Percentiles rank a stretch among this genome's conserved stretches.
Conservation (phyloP, 2,888 invertebrate genomes). For the Achlya flavicornis region DNA sequence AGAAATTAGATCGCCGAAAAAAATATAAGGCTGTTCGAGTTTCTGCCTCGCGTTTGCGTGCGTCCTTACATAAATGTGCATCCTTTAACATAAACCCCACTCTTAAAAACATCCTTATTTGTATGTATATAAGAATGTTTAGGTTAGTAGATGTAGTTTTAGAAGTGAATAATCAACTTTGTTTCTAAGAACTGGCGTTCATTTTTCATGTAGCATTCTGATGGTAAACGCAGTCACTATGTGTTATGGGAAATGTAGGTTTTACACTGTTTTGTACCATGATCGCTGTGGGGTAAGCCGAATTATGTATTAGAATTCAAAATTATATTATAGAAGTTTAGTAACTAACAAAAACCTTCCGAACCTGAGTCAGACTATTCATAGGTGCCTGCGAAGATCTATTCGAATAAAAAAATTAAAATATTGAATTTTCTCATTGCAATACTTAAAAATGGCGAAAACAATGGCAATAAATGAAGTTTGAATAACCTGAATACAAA, state of each 20-base stretch:
- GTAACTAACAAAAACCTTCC: too few species aligned
- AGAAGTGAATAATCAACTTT: conserved; percentile 18
- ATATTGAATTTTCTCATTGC: too few species aligned
- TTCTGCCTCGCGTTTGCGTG: conserved; percentile 26
- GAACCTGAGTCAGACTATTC: too few species aligned
- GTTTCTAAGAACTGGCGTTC: conserved; percentile 47
- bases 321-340: too few species aligned
- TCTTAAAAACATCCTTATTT: background rate
- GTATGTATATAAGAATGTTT: background rate
- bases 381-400: too few species aligned
- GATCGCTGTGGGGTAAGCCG: background rate
- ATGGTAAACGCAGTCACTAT: conserved; percentile 48
- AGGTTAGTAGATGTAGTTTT: background rate
- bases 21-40: conserved; percentile 52
- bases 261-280: background rate
- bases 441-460: background rate
- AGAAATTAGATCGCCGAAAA: conserved; percentile 66
- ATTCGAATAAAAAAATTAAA: too few species aligned
- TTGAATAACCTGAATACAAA: conserved; percentile 11
- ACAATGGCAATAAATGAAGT: background rate
- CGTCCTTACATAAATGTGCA: background rate
- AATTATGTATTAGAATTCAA: too few species aligned
- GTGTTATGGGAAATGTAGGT: conserved; percentile 34
- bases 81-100: background rate
- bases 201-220: conserved; percentile 58